Evolutionary conservation across 2,113 vertebrate species (phyloP).

Genomic region (Poicephalus meyeri): DNA sequence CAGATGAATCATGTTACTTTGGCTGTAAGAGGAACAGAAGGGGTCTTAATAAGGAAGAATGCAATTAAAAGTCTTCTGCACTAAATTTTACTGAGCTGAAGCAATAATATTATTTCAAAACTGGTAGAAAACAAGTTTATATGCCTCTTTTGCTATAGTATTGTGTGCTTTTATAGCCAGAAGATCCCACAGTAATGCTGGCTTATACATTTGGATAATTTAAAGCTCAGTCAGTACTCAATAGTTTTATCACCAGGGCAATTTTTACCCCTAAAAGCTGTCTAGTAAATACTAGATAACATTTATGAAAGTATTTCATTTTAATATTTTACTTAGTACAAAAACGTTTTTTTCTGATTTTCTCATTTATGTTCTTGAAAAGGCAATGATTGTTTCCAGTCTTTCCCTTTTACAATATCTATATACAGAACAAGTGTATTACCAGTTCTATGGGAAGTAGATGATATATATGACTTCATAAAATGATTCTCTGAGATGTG

Average conservation of each 20-base stretch:
- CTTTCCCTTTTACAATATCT: neutral
- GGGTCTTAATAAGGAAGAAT: neutral
- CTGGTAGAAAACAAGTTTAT: neutral
- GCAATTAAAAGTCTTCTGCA: neutral
- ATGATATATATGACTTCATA: neutral
- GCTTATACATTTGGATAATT: neutral
- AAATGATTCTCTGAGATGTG: neutral
- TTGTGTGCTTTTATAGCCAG: neutral
- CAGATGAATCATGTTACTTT: slow-evolving; percentile 29
- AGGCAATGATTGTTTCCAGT: neutral
- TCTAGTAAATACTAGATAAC: neutral
- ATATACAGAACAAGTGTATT: neutral
- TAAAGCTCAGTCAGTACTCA: neutral
- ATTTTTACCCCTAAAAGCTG: neutral
- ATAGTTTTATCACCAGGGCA: neutral
- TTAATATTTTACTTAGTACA: neutral
- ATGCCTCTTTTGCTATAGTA: neutral
- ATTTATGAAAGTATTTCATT: neutral
- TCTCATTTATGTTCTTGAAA: neutral
- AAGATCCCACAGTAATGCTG: neutral
- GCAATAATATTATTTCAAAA: neutral
- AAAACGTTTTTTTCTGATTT: neutral
- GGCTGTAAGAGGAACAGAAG: neutral
- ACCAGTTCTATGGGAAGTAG: rapidly evolving
- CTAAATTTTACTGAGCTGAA: neutral